Evolutionary conservation across 2,888 invertebrate genomes (phyloP), one percentile per base, ranked within the genome.

Genomic region (Lobophora halterata): DNA sequence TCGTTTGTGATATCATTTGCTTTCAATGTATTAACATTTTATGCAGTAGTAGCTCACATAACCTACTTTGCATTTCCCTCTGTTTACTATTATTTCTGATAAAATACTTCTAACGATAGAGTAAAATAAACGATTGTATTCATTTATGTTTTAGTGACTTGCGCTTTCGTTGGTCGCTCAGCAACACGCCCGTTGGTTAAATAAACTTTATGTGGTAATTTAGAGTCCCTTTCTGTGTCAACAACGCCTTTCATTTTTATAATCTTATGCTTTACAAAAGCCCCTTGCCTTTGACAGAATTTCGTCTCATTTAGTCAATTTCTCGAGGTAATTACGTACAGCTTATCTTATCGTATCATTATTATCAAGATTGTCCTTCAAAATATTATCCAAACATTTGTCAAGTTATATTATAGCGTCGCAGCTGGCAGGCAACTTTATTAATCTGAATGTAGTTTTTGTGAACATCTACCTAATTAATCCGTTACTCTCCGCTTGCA

Each of bases 341-440:
- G 53, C 49, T 52, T 51, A 46, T 8, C 31, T 51, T 51, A 54
- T 55, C 46, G 66, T 46, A 69, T 72, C 70, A 74, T 62, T n/a
- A n/a, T n/a, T n/a, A 73, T 74, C 71, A 59, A 27, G 25, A 61
- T 63, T 68, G 60, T 33, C 70, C 69, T 76, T 73, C 58, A 57
- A 58, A 52, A 56, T 6, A 54, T 37, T 52, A 58, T 53, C 50
- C 55, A 65, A 55, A 63, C 54, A 58, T 56, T 59, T 61, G 58
- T 58, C 47, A 49, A 45, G 12, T 29, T 34, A 40, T 52, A 46
- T 35, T 30, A 35, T n/a, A n/a, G n/a, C 19, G 40, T 46, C 40
- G 34, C 21, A 5, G 28, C 28, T 38, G 27, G 28, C 42, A 18
- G 35, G 39, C 45, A 46, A 37, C 31, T 31, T 36, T 24, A 23